These are phyloP conservation scores for Chionodraco myersi DNA, from an alignment of 2,113 vertebrate genomes.

Conservation along the genomic window DNA sequence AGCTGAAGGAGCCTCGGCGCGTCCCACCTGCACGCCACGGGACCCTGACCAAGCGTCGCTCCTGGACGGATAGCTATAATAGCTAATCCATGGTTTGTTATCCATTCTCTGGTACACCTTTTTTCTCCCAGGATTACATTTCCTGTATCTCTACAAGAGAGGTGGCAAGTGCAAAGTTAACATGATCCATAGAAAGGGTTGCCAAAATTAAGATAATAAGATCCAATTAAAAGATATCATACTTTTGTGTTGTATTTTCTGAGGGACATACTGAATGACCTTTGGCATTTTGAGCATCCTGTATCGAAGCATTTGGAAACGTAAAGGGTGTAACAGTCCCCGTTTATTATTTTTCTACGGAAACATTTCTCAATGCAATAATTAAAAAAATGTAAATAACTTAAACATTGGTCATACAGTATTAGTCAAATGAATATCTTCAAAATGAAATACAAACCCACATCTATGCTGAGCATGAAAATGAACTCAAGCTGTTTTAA, in stretches of 20 bases:
- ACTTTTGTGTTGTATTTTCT: neutral
- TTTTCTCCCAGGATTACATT: neutral
- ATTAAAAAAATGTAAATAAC: neutral
- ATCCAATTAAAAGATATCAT: neutral
- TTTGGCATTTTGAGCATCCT: neutral
- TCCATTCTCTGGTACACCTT: neutral
- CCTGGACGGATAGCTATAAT: neutral
- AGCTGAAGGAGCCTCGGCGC: no score
- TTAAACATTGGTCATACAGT: neutral
- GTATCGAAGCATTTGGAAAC: no score
- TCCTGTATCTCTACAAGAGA: neutral
- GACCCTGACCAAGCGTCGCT: no score
- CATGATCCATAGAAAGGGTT: neutral
- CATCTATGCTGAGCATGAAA: neutral
- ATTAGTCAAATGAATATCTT: neutral
- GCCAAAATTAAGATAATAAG: neutral
- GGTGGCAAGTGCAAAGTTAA: neutral
- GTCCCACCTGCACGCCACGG: no score
- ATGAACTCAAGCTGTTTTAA: neutral
- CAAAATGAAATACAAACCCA: neutral
- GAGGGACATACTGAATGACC: neutral
- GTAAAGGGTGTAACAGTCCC: neutral
- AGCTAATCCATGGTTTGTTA: neutral
- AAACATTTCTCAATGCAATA: neutral
- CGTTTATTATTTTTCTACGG: neutral